Percentiles rank a stretch among this genome's conserved stretches.
phyloP scores from a whole-genome alignment of 2,797 vertebrate genomes.

The Phyllotis vaccarum region DNA sequence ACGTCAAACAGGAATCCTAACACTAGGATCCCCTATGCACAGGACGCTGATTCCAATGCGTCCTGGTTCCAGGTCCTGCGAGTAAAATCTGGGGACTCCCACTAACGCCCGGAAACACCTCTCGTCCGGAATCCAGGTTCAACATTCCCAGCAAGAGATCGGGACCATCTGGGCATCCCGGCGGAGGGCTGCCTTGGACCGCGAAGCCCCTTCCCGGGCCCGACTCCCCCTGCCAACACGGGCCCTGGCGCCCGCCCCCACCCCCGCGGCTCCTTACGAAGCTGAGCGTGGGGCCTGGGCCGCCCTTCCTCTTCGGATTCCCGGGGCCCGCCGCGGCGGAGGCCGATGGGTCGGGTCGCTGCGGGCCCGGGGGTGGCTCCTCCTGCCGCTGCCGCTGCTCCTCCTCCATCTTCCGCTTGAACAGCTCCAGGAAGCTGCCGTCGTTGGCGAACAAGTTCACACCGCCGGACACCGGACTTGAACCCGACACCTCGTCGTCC shows the following conservation, averaged over 20 bases:
- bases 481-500: conserved; percentile 76
- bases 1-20: conserved; percentile 21
- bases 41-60: conserved; percentile 1
- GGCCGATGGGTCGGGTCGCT: conserved; percentile 74
- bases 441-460: conserved; percentile 97
- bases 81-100: neutral
- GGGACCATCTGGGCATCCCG: neutral
- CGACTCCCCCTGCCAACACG: conserved; percentile 55
- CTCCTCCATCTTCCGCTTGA: conserved; percentile 97
- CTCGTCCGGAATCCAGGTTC: conserved; percentile 33
- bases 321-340: conserved; percentile 71
- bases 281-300: conserved; percentile 86
- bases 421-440: conserved; percentile 98
- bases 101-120: conserved; percentile 24
- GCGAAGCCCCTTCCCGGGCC: conserved; percentile 44
- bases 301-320: conserved; percentile 84
- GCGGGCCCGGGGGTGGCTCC: conserved; percentile 82
- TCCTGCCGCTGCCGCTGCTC: conserved; percentile 88
- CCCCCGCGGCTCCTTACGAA: conserved; percentile 88
- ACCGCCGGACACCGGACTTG: conserved; percentile 81
- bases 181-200: neutral
- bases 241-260: conserved; percentile 80
- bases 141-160: conserved; percentile 16
- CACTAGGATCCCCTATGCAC: neutral
- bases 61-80: neutral